phyloP scores from a whole-genome alignment of 1,140 invertebrate genomes.

The Scaptomyza hsui region DNA sequence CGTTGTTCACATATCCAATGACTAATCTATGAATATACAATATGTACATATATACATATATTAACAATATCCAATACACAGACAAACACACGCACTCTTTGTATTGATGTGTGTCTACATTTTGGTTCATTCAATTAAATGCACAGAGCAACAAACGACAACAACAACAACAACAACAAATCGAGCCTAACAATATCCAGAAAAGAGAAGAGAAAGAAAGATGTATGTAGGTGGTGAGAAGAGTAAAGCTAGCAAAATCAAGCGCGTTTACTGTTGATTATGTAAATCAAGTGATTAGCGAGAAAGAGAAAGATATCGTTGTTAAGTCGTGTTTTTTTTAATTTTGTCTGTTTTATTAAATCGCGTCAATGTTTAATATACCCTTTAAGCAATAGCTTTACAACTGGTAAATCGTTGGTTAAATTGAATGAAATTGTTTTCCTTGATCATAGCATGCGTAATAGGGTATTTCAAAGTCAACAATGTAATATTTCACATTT shows the following conservation, averaged over 20 bases:
- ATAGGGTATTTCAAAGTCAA: no score
- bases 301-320: slow-evolving; percentile 73
- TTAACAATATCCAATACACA: slow-evolving; percentile 12
- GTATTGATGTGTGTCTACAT: slow-evolving; percentile 15
- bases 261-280: slow-evolving; percentile 74
- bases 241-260: no score
- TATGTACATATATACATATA: slow-evolving; percentile 13
- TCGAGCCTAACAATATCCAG: slow-evolving; percentile 2
- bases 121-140: slow-evolving; percentile 78
- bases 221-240: no score
- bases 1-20: slow-evolving; percentile 74
- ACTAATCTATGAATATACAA: slow-evolving; percentile 56
- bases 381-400: no score
- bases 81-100: slow-evolving; percentile 4
- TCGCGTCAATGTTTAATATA: no score
- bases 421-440: no score
- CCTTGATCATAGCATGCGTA: no score
- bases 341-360: no score
- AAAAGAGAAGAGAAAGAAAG: background rate
- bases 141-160: slow-evolving; percentile 48
- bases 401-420: no score
- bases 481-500: no score
- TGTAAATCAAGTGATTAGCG: slow-evolving; percentile 76
- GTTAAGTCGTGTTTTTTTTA: no score
- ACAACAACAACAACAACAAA: slow-evolving; percentile 6